Evolutionary conservation across 1,140 invertebrate genomes (phyloP).

Genomic region (Cydia fagiglandana): DNA sequence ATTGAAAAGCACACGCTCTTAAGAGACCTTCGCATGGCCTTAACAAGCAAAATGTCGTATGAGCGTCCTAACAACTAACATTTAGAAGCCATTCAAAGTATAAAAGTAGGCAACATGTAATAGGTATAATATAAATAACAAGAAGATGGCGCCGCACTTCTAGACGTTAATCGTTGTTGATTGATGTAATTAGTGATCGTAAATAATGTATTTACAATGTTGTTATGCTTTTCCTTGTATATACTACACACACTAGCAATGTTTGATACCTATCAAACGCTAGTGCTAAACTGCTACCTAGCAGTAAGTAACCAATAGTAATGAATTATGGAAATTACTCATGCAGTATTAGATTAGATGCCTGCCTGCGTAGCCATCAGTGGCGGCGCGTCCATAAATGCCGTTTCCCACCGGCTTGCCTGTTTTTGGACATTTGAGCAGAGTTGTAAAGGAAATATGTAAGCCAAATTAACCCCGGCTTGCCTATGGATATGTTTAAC

Average conservation of each 20-base stretch:
- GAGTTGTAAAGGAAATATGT: too few relatives aligned
- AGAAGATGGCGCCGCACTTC: not conserved
- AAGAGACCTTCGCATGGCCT: not conserved
- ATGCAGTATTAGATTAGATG: too few relatives aligned
- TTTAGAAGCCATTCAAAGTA: not conserved
- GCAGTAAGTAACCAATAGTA: too few relatives aligned
- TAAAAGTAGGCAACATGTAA: not conserved
- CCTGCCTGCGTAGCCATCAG: too few relatives aligned
- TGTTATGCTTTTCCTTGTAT: not conserved
- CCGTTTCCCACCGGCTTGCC: too few relatives aligned
- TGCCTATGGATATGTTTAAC: too few relatives aligned
- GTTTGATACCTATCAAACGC: too few relatives aligned
- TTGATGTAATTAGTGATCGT: not conserved
- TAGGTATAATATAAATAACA: not conserved
- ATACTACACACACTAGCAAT: not conserved
- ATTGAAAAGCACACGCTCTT: not conserved
- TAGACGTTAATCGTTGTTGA: not conserved
- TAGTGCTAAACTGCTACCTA: too few relatives aligned
- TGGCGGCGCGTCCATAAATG: too few relatives aligned
- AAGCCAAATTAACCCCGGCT: too few relatives aligned
- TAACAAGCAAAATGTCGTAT: not conserved
- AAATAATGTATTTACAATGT: not conserved
- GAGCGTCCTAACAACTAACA: not conserved
- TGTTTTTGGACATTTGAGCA: too few relatives aligned
- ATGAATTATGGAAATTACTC: too few relatives aligned